These are phyloP conservation scores for Tenebrosternarchus preto DNA, from an alignment of 2,113 vertebrate genomes.

Conservation along the genomic window DNA sequence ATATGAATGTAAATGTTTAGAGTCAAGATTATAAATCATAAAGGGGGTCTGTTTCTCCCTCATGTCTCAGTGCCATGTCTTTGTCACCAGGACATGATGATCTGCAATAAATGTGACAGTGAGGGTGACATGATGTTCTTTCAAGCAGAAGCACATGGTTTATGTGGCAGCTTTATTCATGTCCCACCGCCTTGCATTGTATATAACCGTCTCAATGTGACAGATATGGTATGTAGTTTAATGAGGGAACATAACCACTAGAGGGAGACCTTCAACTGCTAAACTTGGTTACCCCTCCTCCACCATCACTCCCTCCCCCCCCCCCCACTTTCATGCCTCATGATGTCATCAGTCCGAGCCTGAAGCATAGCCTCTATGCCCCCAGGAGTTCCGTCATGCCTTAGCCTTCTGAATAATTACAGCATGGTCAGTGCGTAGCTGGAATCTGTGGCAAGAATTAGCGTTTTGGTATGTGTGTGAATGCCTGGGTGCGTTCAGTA, in stretches of 20 bases:
- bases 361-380: constrained; percentile 45
- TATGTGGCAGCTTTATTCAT: neutral
- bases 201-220: neutral
- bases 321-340: constrained; percentile 35
- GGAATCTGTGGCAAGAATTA: constrained; percentile 53
- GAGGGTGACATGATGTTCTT: neutral
- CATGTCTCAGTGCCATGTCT: neutral
- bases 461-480: constrained; percentile 44
- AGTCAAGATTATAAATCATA: neutral
- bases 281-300: too few relatives aligned
- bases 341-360: constrained; percentile 50
- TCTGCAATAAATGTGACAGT: neutral
- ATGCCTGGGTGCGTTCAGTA: constrained; percentile 43
- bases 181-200: constrained; percentile 46
- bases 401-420: constrained; percentile 64
- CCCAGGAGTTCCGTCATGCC: constrained; percentile 51
- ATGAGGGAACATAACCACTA: constrained; percentile 18
- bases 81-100: constrained; percentile 24
- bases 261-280: constrained; percentile 10
- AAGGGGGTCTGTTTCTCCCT: neutral
- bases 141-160: constrained; percentile 19
- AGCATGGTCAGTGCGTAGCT: constrained; percentile 55
- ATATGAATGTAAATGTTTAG: neutral
- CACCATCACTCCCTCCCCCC: neutral
- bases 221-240: neutral